Percentiles rank a stretch among this genome's conserved stretches.
These are phyloP conservation scores for Rhagium mordax DNA, from an alignment of 2,888 invertebrate genomes.

Conservation along the genomic window DNA sequence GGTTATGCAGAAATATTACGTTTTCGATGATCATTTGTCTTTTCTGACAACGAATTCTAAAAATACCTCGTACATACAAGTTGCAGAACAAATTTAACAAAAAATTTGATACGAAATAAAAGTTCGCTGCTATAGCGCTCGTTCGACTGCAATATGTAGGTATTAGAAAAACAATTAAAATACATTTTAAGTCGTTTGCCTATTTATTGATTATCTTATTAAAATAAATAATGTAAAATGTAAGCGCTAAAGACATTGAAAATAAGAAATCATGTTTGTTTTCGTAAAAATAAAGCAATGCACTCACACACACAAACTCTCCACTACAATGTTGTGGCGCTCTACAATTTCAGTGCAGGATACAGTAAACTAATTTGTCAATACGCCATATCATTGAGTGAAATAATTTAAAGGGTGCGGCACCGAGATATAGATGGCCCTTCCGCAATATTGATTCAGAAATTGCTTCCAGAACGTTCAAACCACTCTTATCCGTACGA, in stretches of 20 bases:
- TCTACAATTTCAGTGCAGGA: neutral
- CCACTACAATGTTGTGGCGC: neutral
- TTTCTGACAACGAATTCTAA: too few relatives aligned
- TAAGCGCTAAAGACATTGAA: conserved; percentile 2
- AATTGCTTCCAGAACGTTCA: too few relatives aligned
- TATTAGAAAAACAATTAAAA: conserved; percentile 11
- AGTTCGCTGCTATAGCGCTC: neutral
- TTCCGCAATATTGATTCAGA: too few relatives aligned
- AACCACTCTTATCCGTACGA: too few relatives aligned
- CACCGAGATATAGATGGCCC: too few relatives aligned
- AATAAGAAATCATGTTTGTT: conserved; percentile 8
- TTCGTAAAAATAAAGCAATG: neutral
- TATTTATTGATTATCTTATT: conserved; percentile 1
- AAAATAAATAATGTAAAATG: conserved; percentile 2
- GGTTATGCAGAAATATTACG: too few relatives aligned
- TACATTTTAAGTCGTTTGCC: neutral
- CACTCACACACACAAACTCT: neutral
- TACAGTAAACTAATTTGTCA: neutral
- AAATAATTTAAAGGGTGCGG: too few relatives aligned
- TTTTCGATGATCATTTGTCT: too few relatives aligned
- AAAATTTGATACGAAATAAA: neutral
- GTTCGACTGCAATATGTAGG: neutral
- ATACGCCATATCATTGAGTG: too few relatives aligned
- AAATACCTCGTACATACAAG: neutral
- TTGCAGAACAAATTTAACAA: neutral